phyloP scores from a whole-genome alignment of 2,797 vertebrate genomes.

The Streptopelia turtur region DNA sequence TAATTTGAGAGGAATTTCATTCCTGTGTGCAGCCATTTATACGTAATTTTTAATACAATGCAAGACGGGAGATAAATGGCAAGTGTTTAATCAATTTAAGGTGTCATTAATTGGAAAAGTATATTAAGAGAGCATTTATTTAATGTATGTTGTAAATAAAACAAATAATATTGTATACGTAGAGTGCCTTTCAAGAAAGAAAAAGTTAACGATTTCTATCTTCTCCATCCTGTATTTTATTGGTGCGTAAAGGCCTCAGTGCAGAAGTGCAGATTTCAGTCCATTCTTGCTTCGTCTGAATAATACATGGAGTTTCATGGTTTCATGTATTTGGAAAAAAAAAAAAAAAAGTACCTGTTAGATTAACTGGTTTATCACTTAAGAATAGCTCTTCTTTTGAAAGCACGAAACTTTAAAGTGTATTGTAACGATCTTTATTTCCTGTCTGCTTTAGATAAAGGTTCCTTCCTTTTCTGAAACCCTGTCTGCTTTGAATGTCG shows the following conservation, averaged over 20 bases:
- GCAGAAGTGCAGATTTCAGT: no score
- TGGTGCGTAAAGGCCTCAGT: neutral
- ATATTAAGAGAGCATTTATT: neutral
- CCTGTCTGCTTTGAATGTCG: conserved; percentile 94
- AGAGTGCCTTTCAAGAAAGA: neutral
- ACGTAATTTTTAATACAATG: neutral
- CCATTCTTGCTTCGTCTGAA: neutral
- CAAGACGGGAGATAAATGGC: neutral
- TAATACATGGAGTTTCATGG: neutral
- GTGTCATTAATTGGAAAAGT: neutral
- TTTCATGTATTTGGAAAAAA: neutral
- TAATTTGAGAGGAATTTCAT: neutral
- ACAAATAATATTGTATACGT: rapidly evolving
- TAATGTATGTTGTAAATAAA: neutral
- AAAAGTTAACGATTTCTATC: neutral
- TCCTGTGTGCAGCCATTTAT: neutral
- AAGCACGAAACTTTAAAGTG: neutral
- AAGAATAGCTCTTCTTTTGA: neutral
- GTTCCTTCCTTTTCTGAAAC: conserved; percentile 98
- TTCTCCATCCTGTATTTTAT: neutral
- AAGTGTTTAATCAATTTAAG: neutral
- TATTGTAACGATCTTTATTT: neutral
- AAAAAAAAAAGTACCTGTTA: neutral
- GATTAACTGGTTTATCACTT: neutral
- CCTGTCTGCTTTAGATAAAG: conserved; percentile 86